phyloP scores from a whole-genome alignment of 2,113 vertebrate genomes.

The Bubo scandiacus region DNA sequence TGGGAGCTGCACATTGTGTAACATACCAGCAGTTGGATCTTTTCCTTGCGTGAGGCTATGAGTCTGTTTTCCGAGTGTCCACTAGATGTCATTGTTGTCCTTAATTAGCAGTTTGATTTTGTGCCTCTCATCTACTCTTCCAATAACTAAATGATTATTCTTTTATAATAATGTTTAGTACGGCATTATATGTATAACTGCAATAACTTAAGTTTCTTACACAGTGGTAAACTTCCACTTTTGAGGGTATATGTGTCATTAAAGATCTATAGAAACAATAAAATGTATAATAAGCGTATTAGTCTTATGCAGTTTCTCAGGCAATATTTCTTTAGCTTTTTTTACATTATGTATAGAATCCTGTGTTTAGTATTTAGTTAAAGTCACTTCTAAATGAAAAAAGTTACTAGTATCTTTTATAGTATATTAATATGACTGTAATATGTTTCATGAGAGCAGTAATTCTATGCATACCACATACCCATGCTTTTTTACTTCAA shows the following conservation, averaged over 20 bases:
- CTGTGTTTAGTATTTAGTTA: not conserved
- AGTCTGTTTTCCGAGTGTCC: slow-evolving; percentile 28
- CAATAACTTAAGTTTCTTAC: not conserved
- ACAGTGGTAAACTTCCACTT: not conserved
- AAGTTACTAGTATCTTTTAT: not conserved
- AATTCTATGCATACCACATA: slow-evolving; percentile 39
- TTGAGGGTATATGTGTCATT: not conserved
- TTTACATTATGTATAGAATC: not conserved
- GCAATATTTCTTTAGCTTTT: not conserved
- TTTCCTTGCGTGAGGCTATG: not conserved
- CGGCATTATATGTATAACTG: not conserved
- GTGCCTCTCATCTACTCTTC: not conserved
- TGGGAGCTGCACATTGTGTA: accelerated
- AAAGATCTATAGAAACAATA: not conserved
- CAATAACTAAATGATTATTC: not conserved
- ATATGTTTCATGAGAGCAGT: slow-evolving; percentile 23
- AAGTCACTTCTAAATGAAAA: not conserved
- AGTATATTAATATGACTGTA: slow-evolving; percentile 7
- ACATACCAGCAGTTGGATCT: no score
- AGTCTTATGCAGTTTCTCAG: not conserved
- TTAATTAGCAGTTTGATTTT: not conserved
- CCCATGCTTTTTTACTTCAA: slow-evolving; percentile 43
- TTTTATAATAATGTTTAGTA: not conserved
- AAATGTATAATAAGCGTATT: not conserved
- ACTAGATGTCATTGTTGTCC: slow-evolving; percentile 75